A percentile compares a stretch with the other conserved stretches of the same genome.
Conservation (phyloP, 2,113 vertebrate genomes). For the Podarcis cretensis region DNA sequence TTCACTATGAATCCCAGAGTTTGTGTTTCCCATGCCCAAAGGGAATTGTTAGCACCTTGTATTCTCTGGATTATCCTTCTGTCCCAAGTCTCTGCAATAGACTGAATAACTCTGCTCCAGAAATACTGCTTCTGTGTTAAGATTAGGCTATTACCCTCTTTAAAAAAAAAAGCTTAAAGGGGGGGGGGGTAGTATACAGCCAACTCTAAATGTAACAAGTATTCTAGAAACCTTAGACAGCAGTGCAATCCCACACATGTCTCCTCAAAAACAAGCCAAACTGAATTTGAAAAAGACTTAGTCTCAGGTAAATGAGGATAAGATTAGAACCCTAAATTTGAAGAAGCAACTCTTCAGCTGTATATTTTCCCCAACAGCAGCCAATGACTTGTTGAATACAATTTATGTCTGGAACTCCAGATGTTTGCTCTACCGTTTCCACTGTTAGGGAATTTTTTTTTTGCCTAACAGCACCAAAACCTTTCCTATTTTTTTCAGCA, state of each 20-base stretch:
- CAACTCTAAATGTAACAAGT: conserved; percentile 5
- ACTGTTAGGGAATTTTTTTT: background rate
- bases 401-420: conserved; percentile 47
- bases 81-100: conserved; percentile 12
- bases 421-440: conserved; percentile 11
- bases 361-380: conserved; percentile 55
- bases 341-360: conserved; percentile 44
- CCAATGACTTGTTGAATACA: conserved; percentile 76
- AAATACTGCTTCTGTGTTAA: conserved; percentile 30
- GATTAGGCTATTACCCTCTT: conserved; percentile 14
- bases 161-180: background rate
- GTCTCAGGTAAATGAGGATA: background rate
- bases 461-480: background rate
- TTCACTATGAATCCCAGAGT: conserved; percentile 48
- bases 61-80: conserved; percentile 32
- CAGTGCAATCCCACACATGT: background rate
- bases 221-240: conserved; percentile 37
- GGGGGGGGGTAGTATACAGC: background rate
- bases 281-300: background rate
- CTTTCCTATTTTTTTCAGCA: background rate
- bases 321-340: conserved; percentile 3
- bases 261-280: background rate
- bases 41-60: conserved; percentile 23
- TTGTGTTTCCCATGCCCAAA: conserved; percentile 30
- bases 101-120: conserved; percentile 27